Percentiles rank a stretch among this genome's conserved stretches.
phyloP scores from a whole-genome alignment of 2,888 invertebrate genomes.

The Calliphora vomitoria region DNA sequence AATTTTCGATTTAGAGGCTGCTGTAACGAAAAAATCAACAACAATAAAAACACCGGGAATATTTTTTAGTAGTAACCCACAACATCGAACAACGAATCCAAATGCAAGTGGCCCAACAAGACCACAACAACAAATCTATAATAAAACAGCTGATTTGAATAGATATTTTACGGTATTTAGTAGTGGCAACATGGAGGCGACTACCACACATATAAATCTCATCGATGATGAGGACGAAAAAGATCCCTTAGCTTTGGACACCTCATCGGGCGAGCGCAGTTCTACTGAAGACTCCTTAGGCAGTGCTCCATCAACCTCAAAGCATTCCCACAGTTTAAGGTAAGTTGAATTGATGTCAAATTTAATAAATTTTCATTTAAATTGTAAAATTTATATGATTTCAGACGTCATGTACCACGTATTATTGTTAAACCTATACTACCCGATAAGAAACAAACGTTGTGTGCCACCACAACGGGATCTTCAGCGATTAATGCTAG shows the following conservation, averaged over 20 bases:
- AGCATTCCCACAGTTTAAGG: slow-evolving; percentile 89
- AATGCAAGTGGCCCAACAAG: slow-evolving; percentile 63
- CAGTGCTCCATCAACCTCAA: slow-evolving; percentile 88
- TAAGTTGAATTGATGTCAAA: slow-evolving; percentile 51
- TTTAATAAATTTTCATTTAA: too few relatives aligned
- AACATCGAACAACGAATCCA: slow-evolving; percentile 51
- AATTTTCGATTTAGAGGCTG: slow-evolving; percentile 53
- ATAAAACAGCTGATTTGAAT: slow-evolving; percentile 62
- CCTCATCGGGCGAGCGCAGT: slow-evolving; percentile 73
- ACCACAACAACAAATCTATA: slow-evolving; percentile 52
- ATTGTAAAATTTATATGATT: not conserved
- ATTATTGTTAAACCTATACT: slow-evolving; percentile 93
- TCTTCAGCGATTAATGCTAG: slow-evolving; percentile 75
- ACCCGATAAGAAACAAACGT: slow-evolving; percentile 81
- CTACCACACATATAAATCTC: slow-evolving; percentile 80
- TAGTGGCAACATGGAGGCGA: slow-evolving; percentile 78
- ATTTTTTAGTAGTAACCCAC: slow-evolving; percentile 60
- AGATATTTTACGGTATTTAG: slow-evolving; percentile 70
- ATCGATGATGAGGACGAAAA: slow-evolving; percentile 82
- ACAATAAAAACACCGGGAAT: slow-evolving; percentile 58
- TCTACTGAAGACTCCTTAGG: slow-evolving; percentile 79
- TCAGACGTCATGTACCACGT: slow-evolving; percentile 88
- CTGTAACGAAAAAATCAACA: slow-evolving; percentile 60
- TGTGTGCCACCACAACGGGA: slow-evolving; percentile 50
- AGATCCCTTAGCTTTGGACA: slow-evolving; percentile 83